These are phyloP conservation scores for Solea solea DNA, from an alignment of 2,113 vertebrate species.

Conservation along the genomic window DNA sequence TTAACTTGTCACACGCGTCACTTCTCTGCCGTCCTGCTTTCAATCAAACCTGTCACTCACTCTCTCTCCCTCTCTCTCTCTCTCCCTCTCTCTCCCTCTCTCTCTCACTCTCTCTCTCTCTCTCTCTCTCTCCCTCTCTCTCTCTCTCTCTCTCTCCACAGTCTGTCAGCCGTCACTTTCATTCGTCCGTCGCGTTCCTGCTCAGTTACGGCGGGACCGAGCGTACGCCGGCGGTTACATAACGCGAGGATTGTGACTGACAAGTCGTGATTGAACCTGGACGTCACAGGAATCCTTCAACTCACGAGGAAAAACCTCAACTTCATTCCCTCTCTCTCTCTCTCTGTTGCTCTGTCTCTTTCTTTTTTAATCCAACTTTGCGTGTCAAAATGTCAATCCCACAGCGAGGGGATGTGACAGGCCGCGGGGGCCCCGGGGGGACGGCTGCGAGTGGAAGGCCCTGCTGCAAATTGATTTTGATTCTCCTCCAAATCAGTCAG, in stretches of 20 bases:
- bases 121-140: not conserved
- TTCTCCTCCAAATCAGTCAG: conserved; percentile 87
- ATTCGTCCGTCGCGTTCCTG: conserved; percentile 53
- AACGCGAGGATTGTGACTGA: conserved; percentile 44
- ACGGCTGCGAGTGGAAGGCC: conserved; percentile 74
- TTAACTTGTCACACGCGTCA: conserved; percentile 66
- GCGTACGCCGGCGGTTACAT: conserved; percentile 20
- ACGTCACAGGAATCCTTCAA: conserved; percentile 51
- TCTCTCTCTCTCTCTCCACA: not conserved
- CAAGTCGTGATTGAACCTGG: conserved; percentile 55
- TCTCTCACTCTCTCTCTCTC: too few species aligned
- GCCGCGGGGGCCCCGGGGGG: conserved; percentile 75
- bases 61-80: not conserved
- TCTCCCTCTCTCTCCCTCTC: too few species aligned
- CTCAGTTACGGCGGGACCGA: conserved; percentile 30
- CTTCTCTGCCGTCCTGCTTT: conserved; percentile 60
- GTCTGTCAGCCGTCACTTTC: conserved; percentile 53
- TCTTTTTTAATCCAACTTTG: conserved; percentile 73
- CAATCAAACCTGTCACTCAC: conserved; percentile 69
- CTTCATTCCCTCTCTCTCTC: conserved; percentile 34
- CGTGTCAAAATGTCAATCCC: conserved; percentile 85
- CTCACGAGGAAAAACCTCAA: conserved; percentile 33
- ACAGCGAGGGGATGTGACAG: conserved; percentile 82
- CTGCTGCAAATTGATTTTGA: conserved; percentile 86
- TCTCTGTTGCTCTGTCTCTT: conserved; percentile 19